Evolutionary conservation across 1,140 invertebrate genomes (phyloP).

Genomic region (Platyscapa corneri): DNA sequence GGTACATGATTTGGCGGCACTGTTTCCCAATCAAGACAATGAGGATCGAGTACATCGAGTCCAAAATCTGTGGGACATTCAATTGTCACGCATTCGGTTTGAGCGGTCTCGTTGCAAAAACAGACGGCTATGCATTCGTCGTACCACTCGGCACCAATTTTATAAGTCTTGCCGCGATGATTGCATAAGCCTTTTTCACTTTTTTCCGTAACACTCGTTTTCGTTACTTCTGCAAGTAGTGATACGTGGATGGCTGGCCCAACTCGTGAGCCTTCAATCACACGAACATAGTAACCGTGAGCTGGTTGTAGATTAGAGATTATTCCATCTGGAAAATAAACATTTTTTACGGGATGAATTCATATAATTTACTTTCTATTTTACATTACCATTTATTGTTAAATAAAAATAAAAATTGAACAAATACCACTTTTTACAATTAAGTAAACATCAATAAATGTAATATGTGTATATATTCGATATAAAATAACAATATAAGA

Average conservation of each 20-base stretch:
- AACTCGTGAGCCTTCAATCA: constrained; percentile 61
- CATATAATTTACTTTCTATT: too few relatives aligned
- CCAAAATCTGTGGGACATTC: constrained; percentile 89
- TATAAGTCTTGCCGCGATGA: constrained; percentile 77
- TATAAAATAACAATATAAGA: too few relatives aligned
- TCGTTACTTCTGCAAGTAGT: constrained; percentile 67
- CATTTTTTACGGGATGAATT: too few relatives aligned
- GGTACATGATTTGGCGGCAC: constrained; percentile 82
- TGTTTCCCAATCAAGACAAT: constrained; percentile 89
- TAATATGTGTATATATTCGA: too few relatives aligned
- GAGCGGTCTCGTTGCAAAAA: constrained; percentile 76
- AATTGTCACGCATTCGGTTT: constrained; percentile 82
- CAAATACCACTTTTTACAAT: too few relatives aligned
- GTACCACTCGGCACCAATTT: constrained; percentile 78
- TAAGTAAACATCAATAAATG: too few relatives aligned
- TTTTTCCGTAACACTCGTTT: constrained; percentile 67
- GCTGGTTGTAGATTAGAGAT: constrained; percentile 68
- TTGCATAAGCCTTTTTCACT: constrained; percentile 70
- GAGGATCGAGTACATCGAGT: constrained; percentile 85
- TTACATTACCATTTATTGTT: too few relatives aligned
- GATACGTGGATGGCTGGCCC: constrained; percentile 65
- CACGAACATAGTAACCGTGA: constrained; percentile 68
- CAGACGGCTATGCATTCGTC: constrained; percentile 85
- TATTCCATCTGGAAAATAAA: constrained; percentile 63
- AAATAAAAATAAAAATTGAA: too few relatives aligned